Conservation (phyloP, 2,113 vertebrate species). For the Solea senegalensis region DNA sequence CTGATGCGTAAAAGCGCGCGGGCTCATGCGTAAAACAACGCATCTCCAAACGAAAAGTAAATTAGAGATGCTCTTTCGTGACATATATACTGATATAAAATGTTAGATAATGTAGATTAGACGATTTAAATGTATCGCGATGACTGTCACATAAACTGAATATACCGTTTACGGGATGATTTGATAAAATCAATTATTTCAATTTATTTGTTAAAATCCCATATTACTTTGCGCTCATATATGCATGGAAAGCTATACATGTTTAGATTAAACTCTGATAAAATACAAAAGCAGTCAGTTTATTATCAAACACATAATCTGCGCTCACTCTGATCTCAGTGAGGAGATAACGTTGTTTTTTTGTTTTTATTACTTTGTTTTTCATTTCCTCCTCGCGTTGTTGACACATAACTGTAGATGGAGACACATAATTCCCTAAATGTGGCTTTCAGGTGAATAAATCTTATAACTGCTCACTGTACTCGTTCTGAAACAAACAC, state of each 20-base stretch:
- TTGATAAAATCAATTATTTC: neutral
- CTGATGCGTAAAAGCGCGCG: constrained; percentile 42
- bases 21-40: constrained; percentile 3
- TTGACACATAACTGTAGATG: neutral
- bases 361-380: neutral
- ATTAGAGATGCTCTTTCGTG: neutral
- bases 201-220: neutral
- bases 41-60: neutral
- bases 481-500: constrained; percentile 26
- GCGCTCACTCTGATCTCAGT: too few species aligned
- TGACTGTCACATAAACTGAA: neutral
- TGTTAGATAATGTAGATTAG: neutral
- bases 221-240: neutral
- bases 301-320: too few species aligned
- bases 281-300: too few species aligned
- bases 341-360: too few species aligned
- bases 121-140: neutral
- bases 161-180: neutral
- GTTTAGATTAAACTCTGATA: neutral
- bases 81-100: neutral
- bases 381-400: neutral
- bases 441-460: neutral
- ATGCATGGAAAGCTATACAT: too few species aligned
- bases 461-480: neutral
- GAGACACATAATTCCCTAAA: neutral